These are phyloP conservation scores for Cheilosia variabilis DNA, from an alignment of 2,888 invertebrate species.

Conservation along the genomic window DNA sequence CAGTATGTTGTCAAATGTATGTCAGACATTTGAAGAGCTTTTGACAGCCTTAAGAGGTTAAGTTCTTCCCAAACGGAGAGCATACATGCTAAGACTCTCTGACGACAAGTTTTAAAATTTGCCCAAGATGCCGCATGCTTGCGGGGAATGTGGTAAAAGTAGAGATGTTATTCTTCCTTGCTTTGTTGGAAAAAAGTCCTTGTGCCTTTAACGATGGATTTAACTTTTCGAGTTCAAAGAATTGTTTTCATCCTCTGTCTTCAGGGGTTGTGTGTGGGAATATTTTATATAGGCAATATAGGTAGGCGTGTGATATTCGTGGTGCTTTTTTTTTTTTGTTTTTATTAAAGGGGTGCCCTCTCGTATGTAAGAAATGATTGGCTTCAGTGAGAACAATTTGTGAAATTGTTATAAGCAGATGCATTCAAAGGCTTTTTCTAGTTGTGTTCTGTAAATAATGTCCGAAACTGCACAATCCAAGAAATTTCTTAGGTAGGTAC, in stretches of 20 bases:
- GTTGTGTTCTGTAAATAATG: too few relatives aligned
- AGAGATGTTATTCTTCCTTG: neutral
- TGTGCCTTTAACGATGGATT: constrained; percentile 16
- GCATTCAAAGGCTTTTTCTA: too few relatives aligned
- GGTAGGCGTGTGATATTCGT: neutral
- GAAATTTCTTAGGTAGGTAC: too few relatives aligned
- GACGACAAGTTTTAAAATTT: constrained; percentile 13
- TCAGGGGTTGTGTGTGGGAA: neutral
- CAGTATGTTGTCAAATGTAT: constrained; percentile 39
- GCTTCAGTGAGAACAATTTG: neutral
- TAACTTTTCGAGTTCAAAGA: constrained; percentile 4
- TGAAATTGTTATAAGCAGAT: too few relatives aligned
- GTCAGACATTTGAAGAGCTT: constrained; percentile 54
- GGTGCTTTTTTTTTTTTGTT: neutral
- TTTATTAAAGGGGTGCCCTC: neutral
- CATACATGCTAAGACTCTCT: constrained; percentile 3
- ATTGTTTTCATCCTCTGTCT: neutral
- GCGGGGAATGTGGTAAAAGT: neutral
- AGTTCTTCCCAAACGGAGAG: constrained; percentile 4
- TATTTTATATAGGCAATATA: neutral
- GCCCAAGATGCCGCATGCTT: constrained; percentile 1
- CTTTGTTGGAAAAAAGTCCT: neutral
- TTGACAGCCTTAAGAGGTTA: constrained; percentile 27
- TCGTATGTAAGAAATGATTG: neutral
- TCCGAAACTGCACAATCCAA: too few relatives aligned